Percentiles rank a stretch among this genome's conserved stretches.
Conservation (phyloP, 1,140 invertebrate genomes). For the Linepithema humile region DNA sequence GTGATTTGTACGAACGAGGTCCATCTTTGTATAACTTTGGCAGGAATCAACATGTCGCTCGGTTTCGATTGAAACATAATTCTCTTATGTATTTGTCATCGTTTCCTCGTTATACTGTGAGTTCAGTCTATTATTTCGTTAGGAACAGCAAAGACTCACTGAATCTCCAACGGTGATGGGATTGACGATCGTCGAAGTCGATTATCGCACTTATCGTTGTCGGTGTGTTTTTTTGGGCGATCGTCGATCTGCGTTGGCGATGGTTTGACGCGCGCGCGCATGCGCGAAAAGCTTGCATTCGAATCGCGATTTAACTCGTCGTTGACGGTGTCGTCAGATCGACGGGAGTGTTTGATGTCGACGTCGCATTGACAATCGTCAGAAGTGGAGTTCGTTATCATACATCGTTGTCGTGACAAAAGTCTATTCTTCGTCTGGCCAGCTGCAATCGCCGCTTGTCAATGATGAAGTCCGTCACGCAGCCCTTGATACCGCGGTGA, state of each 20-base stretch:
- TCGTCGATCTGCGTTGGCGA: constrained; percentile 1
- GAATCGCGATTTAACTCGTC: constrained; percentile 58
- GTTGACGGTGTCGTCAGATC: constrained; percentile 6
- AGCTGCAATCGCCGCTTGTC: constrained; percentile 84
- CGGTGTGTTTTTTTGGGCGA: constrained; percentile 6
- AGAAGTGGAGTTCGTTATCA: constrained; percentile 76
- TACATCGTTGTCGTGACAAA: constrained; percentile 84
- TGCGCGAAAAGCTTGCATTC: constrained; percentile 12
- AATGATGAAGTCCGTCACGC: constrained; percentile 86
- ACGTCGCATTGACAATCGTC: constrained; percentile 66
- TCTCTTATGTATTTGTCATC: neutral
- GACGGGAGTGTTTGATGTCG: constrained; percentile 51
- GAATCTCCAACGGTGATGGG: neutral
- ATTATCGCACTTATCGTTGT: constrained; percentile 5
- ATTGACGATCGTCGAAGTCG: neutral
- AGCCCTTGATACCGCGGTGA: constrained; percentile 87
- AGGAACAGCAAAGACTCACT: neutral
- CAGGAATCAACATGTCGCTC: constrained; percentile 49
- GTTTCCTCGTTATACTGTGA: constrained; percentile 13
- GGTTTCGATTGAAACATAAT: constrained; percentile 13
- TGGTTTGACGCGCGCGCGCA: neutral
- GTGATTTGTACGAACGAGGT: neutral
- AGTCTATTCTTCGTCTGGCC: constrained; percentile 81
- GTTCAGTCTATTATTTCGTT: constrained; percentile 1
- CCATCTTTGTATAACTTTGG: constrained; percentile 49